These are phyloP conservation scores for Ambastaia sidthimunki DNA, from an alignment of 2,797 vertebrate species.

Conservation along the genomic window DNA sequence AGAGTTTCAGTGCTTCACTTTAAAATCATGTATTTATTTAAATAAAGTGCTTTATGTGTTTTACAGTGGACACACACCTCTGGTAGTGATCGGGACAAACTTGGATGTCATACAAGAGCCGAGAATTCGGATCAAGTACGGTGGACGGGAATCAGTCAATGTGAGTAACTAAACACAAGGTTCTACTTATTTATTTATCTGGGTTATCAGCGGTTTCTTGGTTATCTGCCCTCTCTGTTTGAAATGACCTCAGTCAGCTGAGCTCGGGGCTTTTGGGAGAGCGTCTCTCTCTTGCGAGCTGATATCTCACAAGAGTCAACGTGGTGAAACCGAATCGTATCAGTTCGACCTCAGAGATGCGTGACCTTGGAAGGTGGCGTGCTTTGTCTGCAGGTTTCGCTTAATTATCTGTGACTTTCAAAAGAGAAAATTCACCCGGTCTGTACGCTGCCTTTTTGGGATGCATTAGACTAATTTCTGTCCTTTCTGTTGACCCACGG, in stretches of 20 bases:
- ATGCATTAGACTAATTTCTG: conserved; percentile 52
- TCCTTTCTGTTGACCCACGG: conserved; percentile 47
- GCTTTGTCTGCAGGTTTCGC: conserved; percentile 48
- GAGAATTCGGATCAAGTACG: conserved; percentile 91
- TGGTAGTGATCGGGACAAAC: conserved; percentile 93
- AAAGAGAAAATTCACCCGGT: conserved; percentile 29
- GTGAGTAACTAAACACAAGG: conserved; percentile 79
- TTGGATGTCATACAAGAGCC: conserved; percentile 98
- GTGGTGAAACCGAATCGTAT: conserved; percentile 50
- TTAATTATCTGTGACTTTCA: conserved; percentile 54
- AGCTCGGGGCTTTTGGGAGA: conserved; percentile 29
- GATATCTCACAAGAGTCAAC: conserved; percentile 39
- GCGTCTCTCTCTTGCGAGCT: conserved; percentile 30
- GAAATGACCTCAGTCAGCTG: conserved; percentile 48
- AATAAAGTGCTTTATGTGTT: conserved; percentile 11
- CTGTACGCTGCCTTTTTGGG: conserved; percentile 25
- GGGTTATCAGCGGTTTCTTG: conserved; percentile 33
- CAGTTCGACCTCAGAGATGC: conserved; percentile 43
- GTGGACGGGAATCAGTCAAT: conserved; percentile 92
- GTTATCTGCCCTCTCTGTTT: conserved; percentile 24
- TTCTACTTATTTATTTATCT: conserved; percentile 55
- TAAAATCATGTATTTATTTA: no score
- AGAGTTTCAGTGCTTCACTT: no score
- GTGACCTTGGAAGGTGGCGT: conserved; percentile 40
- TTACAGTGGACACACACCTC: conserved; percentile 89